Conservation (phyloP, 2,113 vertebrate genomes). For the Aspiorhynchus laticeps region DNA sequence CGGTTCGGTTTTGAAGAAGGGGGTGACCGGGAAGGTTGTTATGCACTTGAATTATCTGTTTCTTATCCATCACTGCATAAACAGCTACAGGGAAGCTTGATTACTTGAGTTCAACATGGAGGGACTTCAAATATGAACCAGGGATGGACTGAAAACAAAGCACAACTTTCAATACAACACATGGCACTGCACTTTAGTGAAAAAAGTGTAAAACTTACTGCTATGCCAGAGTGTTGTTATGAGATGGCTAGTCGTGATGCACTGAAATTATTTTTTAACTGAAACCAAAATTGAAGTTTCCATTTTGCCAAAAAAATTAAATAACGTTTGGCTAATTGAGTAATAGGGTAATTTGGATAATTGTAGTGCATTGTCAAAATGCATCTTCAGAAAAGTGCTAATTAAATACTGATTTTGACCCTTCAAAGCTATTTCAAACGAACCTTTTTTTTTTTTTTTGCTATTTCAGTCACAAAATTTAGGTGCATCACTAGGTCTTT, state of each 20-base stretch:
- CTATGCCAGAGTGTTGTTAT: too few species aligned
- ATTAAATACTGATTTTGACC: not conserved
- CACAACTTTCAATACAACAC: not conserved
- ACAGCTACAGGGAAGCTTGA: slow-evolving; percentile 6
- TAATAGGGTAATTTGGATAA: too few species aligned
- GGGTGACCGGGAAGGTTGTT: slow-evolving; percentile 8
- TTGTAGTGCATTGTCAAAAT: too few species aligned
- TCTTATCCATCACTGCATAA: slow-evolving; percentile 7
- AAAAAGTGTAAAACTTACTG: too few species aligned
- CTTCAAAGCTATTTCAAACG: not conserved
- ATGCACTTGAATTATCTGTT: slow-evolving; percentile 12
- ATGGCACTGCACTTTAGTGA: not conserved
- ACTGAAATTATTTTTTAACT: not conserved
- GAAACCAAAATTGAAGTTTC: not conserved
- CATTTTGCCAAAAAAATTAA: not conserved
- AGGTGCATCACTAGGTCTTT: not conserved
- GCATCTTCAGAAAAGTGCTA: not conserved
- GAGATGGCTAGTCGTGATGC: not conserved
- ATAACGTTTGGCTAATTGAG: not conserved
- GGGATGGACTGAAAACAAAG: not conserved
- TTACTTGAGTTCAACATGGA: not conserved
- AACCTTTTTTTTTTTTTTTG: not conserved
- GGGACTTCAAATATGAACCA: not conserved
- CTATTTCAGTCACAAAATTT: not conserved
- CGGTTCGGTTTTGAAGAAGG: slow-evolving; percentile 1